phyloP scores from a whole-genome alignment of 2,888 invertebrate genomes.

The Habrosyne pyritoides region DNA sequence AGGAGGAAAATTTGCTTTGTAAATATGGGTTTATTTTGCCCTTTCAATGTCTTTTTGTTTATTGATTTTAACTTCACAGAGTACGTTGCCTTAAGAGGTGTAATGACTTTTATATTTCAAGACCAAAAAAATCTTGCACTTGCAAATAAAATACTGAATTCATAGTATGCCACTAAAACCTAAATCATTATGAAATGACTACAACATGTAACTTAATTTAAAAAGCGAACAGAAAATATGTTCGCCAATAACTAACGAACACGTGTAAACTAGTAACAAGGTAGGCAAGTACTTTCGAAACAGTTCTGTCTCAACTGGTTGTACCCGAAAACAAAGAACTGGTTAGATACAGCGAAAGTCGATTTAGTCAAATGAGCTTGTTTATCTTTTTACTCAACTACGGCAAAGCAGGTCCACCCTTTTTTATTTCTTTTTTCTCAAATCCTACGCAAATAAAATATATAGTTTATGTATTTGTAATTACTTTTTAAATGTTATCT shows the following conservation, averaged over 20 bases:
- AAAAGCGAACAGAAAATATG: neutral
- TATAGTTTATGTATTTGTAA: too few species aligned
- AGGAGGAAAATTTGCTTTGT: constrained; percentile 34
- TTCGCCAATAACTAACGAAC: neutral
- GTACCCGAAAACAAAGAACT: constrained; percentile 18
- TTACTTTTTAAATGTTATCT: too few species aligned
- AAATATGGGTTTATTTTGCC: neutral
- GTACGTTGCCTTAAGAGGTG: neutral
- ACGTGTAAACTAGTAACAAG: neutral
- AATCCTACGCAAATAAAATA: too few species aligned
- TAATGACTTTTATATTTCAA: neutral
- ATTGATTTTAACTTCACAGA: neutral
- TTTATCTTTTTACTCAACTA: too few species aligned
- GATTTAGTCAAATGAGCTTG: constrained; percentile 34
- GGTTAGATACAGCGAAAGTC: constrained; percentile 47
- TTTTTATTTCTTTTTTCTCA: too few species aligned
- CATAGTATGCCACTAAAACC: too few species aligned
- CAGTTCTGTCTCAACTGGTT: constrained; percentile 8
- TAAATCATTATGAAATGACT: too few species aligned
- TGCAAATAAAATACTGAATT: too few species aligned
- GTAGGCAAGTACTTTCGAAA: constrained; percentile 9
- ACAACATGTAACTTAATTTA: neutral
- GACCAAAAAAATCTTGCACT: too few species aligned
- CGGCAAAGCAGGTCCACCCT: too few species aligned
- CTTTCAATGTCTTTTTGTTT: neutral